Percentiles rank a stretch among this genome's conserved stretches.
These are phyloP conservation scores for Glossophaga mutica DNA, from an alignment of 2,797 vertebrate genomes.

Conservation along the genomic window DNA sequence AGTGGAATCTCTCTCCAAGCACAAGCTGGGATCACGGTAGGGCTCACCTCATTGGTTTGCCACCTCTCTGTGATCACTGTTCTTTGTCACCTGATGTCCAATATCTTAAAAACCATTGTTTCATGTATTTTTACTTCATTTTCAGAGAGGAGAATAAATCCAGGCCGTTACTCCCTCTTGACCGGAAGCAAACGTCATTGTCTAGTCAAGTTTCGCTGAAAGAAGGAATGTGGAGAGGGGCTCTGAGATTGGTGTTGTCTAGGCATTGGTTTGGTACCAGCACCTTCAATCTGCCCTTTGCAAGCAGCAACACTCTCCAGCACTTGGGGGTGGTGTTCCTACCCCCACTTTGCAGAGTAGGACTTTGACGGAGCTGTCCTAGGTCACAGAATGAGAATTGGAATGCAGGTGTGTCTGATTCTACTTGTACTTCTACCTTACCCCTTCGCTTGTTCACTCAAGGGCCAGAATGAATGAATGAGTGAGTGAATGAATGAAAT, in stretches of 20 bases:
- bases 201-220: neutral
- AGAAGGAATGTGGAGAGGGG: no score
- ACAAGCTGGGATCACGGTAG: no score
- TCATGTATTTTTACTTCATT: neutral
- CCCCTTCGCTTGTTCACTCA: neutral
- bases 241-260: neutral
- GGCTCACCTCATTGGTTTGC: neutral
- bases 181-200: neutral
- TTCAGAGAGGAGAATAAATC: neutral
- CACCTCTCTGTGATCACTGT: no score
- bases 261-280: neutral
- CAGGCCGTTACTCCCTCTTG: neutral
- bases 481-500: neutral
- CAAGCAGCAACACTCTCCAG: accelerated
- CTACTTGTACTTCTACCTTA: neutral
- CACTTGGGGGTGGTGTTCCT: neutral
- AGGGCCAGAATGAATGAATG: neutral
- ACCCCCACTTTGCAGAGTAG: neutral
- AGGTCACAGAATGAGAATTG: neutral
- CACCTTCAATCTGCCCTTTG: neutral
- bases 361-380: neutral
- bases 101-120: neutral
- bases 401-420: neutral
- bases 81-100: neutral
- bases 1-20: neutral